Base-by-base conservation (phyloP, 2,113 vertebrate genomes). In the Xiphophorus maculatus region DNA sequence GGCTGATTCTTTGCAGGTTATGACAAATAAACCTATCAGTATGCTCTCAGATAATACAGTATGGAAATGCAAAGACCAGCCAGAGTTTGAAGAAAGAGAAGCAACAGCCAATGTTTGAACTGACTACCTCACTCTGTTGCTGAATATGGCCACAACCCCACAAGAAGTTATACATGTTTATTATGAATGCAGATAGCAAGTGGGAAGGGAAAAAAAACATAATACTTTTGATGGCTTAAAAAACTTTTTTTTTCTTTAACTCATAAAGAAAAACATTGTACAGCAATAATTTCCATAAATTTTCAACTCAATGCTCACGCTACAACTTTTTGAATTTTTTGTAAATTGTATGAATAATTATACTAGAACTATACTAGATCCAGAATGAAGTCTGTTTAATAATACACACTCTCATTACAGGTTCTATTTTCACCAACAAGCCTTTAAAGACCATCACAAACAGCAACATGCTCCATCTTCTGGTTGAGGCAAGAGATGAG, bases 401-500 rank as follows among this genome's bases (percentile, higher is more conserved):
- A 17, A 66, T 66, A 17, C 32, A 30, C 60, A 37, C 67, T 61
- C 67, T 83, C 19, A 28, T 94, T 93, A 84, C 80, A 98, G 98
- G 97, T 63, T 95, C 95, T 0, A 58, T 99, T 89, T 97, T 95
- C 66, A 92, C 94, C 58, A 92, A 60, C 5, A 92, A 87, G 61
- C 88, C 95, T 48, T 14, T 95, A 63, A 90, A 80, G 48, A 74
- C 87, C 60, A 79, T 94, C 80, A 84, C 93, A 69, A 91, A 92
- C 61, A 84, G 66, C 83, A 91, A 94, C 63, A 28, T 84, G 40
- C n/a, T 97, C 80, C 94, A 76, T 54, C 90, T 98, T 42, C 85
- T 97, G 40, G 90, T 98, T 37, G 96, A 98, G 89, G 97, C 96
- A 22, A 86, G 58, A 17, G 97, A 99, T 63, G 88, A 90, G 69